Evolutionary conservation across 92 coral and sea anemone genomes (phyloP).

Genomic region (Phenganax subtilis): DNA sequence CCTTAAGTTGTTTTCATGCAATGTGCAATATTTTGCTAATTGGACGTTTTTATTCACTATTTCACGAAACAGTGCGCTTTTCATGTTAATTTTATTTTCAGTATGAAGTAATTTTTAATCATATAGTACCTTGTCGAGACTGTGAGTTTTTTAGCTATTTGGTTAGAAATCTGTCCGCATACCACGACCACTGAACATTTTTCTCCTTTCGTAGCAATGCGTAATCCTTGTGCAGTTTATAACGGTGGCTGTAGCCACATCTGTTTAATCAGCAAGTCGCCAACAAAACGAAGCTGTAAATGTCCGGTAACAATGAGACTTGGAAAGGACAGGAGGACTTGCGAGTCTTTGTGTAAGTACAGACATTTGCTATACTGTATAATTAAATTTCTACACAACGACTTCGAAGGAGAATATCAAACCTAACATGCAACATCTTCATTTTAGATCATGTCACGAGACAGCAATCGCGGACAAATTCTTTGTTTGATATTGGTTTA

Average conservation of each 20-base stretch:
- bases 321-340: constrained; percentile 53
- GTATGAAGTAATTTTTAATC: no score
- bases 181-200: background rate
- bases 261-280: constrained; percentile 63
- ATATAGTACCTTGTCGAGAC: no score
- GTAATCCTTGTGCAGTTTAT: constrained; percentile 65
- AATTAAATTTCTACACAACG: background rate
- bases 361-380: background rate
- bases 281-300: constrained; percentile 57
- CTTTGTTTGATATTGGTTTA: constrained; percentile 14
- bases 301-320: constrained; percentile 76
- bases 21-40: no score
- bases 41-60: no score
- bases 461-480: constrained; percentile 3
- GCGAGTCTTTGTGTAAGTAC: constrained; percentile 41
- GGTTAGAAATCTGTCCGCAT: no score
- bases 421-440: background rate
- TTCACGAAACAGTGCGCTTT: no score
- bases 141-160: no score
- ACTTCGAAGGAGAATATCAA: background rate
- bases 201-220: constrained; percentile 45
- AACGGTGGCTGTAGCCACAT: constrained; percentile 93
- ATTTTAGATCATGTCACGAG: constrained; percentile 13
- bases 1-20: no score
- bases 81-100: no score